Conservation (phyloP, 2,888 invertebrate species). For the Pegoplata infirma region DNA sequence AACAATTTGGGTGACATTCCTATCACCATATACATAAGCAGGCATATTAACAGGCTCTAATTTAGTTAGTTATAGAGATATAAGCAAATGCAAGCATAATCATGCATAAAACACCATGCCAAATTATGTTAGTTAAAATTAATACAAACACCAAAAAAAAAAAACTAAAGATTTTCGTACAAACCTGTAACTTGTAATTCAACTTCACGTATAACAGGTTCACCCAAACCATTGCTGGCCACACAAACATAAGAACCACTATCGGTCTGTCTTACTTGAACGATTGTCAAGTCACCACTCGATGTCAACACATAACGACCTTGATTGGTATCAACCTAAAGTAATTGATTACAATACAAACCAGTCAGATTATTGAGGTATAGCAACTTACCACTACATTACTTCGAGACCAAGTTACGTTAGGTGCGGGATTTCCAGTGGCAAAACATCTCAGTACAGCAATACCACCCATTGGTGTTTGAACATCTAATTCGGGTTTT, state of each 20-base stretch:
- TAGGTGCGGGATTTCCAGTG: slow-evolving; percentile 87
- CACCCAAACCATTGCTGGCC: slow-evolving; percentile 88
- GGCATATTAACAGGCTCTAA: slow-evolving; percentile 72
- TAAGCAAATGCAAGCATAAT: slow-evolving; percentile 56
- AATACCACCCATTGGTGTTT: slow-evolving; percentile 85
- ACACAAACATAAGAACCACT: slow-evolving; percentile 91
- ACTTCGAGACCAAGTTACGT: slow-evolving; percentile 87
- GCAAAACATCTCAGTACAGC: slow-evolving; percentile 87
- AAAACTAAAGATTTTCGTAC: slow-evolving; percentile 64
- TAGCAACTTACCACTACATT: slow-evolving; percentile 82
- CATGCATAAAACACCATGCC: slow-evolving; percentile 34
- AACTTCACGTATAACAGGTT: slow-evolving; percentile 84
- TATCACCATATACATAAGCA: slow-evolving; percentile 84
- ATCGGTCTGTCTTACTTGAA: slow-evolving; percentile 88
- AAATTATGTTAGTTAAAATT: slow-evolving; percentile 19
- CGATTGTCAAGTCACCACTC: slow-evolving; percentile 89
- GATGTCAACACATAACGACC: slow-evolving; percentile 85
- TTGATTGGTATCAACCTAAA: slow-evolving; percentile 85
- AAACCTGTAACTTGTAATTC: slow-evolving; percentile 86
- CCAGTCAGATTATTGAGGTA: no score
- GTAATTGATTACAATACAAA: background rate
- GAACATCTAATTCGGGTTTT: slow-evolving; percentile 81
- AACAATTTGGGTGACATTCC: slow-evolving; percentile 83
- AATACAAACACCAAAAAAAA: slow-evolving; percentile 32
- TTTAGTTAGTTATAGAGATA: slow-evolving; percentile 65